These are phyloP conservation scores for Aleiodes alternator DNA, from an alignment of 2,888 invertebrate genomes.

Conservation along the genomic window DNA sequence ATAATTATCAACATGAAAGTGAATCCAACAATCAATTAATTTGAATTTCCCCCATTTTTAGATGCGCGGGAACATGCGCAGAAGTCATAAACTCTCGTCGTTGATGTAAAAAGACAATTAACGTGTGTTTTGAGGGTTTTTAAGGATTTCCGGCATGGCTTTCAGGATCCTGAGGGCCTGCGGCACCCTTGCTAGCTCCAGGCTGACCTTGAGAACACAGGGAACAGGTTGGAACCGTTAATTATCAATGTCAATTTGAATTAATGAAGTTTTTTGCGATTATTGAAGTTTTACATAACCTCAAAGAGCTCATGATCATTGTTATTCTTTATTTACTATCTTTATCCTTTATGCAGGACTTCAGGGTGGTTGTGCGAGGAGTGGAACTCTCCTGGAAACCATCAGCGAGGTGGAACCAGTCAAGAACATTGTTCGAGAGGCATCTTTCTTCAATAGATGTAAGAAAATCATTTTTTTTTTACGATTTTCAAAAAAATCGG, in stretches of 20 bases:
- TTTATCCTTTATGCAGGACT: conserved; percentile 1
- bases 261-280: not conserved
- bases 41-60: no score
- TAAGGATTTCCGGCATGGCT: conserved; percentile 60
- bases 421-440: conserved; percentile 13
- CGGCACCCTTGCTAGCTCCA: conserved; percentile 52
- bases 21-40: no score
- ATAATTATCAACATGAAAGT: no score
- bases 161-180: conserved; percentile 57
- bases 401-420: conserved; percentile 2
- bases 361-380: not conserved
- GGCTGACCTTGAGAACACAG: conserved; percentile 47
- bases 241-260: not conserved
- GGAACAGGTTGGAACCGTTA: conserved; percentile 31
- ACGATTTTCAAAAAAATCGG: no score
- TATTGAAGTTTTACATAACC: conserved; percentile 20
- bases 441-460: conserved; percentile 42
- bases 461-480: not conserved
- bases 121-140: conserved; percentile 14
- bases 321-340: not conserved
- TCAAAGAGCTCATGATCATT: not conserved
- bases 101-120: conserved; percentile 8
- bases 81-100: not conserved
- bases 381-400: not conserved
- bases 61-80: not conserved